Evolutionary conservation across 2,888 invertebrate species (phyloP).

Genomic region (Myopa tessellatipennis): DNA sequence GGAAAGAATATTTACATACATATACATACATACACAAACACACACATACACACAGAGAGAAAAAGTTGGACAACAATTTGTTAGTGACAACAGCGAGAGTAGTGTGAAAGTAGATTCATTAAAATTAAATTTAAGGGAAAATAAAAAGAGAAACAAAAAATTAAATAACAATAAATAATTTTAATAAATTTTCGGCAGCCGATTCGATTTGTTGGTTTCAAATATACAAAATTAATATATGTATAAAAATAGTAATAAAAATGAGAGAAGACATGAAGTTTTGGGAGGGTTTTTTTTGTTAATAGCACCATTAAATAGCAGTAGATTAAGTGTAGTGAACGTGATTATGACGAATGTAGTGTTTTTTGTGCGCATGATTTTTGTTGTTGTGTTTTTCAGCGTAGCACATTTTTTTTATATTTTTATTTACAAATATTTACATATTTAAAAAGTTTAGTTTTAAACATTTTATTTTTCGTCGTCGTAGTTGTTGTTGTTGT

Average conservation of each 20-base stretch:
- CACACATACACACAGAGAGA: constrained; percentile 37
- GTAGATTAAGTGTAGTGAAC: too few species aligned
- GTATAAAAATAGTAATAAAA: constrained; percentile 29
- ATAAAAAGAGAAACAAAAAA: background rate
- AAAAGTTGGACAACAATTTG: constrained; percentile 24
- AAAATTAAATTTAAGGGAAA: too few species aligned
- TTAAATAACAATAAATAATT: background rate
- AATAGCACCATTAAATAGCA: background rate
- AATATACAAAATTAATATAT: constrained; percentile 4
- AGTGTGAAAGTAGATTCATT: background rate
- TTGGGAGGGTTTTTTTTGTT: background rate
- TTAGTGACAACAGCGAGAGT: constrained; percentile 43
- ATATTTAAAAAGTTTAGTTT: constrained; percentile 7
- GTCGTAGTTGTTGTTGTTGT: constrained; percentile 38
- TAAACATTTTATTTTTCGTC: background rate
- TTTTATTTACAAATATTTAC: constrained; percentile 13
- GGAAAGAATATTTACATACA: constrained; percentile 30
- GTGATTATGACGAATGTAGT: too few species aligned
- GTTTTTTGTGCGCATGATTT: too few species aligned
- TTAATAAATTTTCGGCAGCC: constrained; percentile 35
- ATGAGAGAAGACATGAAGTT: constrained; percentile 13
- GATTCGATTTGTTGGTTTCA: constrained; percentile 22
- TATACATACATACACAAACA: constrained; percentile 23
- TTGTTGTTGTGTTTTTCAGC: too few species aligned
- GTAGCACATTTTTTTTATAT: background rate